A percentile compares a stretch with the other conserved stretches of the same genome.
Conservation (phyloP, 2,797 vertebrate genomes). For the Scomberomorus guttatus region DNA sequence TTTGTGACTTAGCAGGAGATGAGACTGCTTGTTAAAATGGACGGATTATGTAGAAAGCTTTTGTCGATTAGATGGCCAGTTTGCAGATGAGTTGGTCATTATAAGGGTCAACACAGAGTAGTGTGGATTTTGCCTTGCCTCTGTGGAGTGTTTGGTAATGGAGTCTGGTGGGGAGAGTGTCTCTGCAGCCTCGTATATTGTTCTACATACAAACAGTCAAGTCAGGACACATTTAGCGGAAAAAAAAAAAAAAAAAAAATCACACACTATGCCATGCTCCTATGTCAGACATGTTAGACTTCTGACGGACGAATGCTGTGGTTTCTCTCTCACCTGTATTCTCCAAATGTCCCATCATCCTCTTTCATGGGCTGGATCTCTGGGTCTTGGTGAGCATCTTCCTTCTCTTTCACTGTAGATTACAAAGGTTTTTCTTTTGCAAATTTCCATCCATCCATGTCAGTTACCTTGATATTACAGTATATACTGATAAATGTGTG, state of each 20-base stretch:
- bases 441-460: background rate
- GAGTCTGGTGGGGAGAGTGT: slow-evolving; percentile 63
- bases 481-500: rapidly evolving
- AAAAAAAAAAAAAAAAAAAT: background rate
- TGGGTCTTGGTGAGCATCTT: slow-evolving; percentile 97
- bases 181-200: slow-evolving; percentile 74
- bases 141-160: slow-evolving; percentile 72
- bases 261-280: background rate
- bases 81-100: slow-evolving; percentile 32
- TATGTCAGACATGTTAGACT: too few relatives aligned
- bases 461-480: background rate
- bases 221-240: slow-evolving; percentile 52
- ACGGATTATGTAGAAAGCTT: background rate
- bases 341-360: slow-evolving; percentile 98
- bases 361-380: slow-evolving; percentile 99
- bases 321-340: slow-evolving; percentile 92
- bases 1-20: slow-evolving; percentile 4
- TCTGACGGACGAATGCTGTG: background rate
- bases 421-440: background rate
- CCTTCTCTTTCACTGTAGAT: slow-evolving; percentile 96
- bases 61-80: slow-evolving; percentile 36
- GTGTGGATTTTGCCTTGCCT: slow-evolving; percentile 75
- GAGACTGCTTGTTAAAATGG: slow-evolving; percentile 39
- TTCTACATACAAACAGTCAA: slow-evolving; percentile 76
- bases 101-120: slow-evolving; percentile 18